Conservation (phyloP, 2,113 vertebrate species). For the Poecilia latipinna region DNA sequence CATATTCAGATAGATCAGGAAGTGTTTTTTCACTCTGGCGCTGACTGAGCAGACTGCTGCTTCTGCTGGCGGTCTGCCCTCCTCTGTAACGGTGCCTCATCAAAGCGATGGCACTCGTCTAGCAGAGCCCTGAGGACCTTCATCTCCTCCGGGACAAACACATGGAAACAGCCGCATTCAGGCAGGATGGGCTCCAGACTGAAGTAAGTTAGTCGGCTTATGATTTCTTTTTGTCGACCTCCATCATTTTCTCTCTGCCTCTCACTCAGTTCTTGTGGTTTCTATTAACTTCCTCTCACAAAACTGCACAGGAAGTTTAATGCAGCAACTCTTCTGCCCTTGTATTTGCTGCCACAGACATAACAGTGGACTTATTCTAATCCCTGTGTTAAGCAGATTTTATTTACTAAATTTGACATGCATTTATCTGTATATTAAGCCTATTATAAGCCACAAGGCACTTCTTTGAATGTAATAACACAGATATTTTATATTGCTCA, state of each 20-base stretch:
- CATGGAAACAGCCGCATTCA: conserved; percentile 64
- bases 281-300: conserved; percentile 72
- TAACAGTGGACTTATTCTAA: conserved; percentile 10
- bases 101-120: conserved; percentile 20
- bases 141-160: conserved; percentile 39
- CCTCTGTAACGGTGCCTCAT: neutral
- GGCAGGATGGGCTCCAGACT: conserved; percentile 81
- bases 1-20: conserved; percentile 75
- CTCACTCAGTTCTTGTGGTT: conserved; percentile 58
- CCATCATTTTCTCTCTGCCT: conserved; percentile 35
- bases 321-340: conserved; percentile 29
- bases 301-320: conserved; percentile 68
- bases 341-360: conserved; percentile 4
- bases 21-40: conserved; percentile 67
- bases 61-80: conserved; percentile 24
- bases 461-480: neutral
- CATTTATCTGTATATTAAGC: neutral
- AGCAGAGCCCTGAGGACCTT: conserved; percentile 17
- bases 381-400: neutral
- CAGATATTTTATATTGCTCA: too few species aligned
- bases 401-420: neutral
- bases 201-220: conserved; percentile 70
- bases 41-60: conserved; percentile 48
- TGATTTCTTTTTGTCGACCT: neutral
- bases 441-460: neutral